phyloP scores from a whole-genome alignment of 2,888 invertebrate genomes.

The Noctua fimbriata region DNA sequence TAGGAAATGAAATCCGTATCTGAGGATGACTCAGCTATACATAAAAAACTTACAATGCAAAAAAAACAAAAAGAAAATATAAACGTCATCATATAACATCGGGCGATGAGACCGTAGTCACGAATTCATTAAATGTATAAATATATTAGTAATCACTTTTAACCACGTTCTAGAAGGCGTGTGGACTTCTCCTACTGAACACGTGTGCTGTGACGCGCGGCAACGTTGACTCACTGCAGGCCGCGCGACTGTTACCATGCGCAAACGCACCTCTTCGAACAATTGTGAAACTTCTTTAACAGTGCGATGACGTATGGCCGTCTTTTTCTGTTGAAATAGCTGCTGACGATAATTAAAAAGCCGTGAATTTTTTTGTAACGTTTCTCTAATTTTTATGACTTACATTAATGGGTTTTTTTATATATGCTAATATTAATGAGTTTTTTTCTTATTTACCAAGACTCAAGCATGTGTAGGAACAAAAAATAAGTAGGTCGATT shows the following conservation, averaged over 20 bases:
- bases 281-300: slow-evolving; percentile 50
- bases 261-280: slow-evolving; percentile 45
- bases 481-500: slow-evolving; percentile 49
- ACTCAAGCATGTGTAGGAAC: slow-evolving; percentile 22
- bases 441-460: not conserved
- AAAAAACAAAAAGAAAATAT: slow-evolving; percentile 31
- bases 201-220: slow-evolving; percentile 58
- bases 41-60: slow-evolving; percentile 12
- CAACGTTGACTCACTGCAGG: slow-evolving; percentile 54
- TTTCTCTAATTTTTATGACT: slow-evolving; percentile 30
- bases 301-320: slow-evolving; percentile 40
- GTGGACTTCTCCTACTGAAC: slow-evolving; percentile 41
- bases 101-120: slow-evolving; percentile 39
- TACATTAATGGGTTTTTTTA: slow-evolving; percentile 27
- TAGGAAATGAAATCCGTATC: slow-evolving; percentile 10
- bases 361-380: slow-evolving; percentile 26
- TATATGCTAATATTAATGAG: slow-evolving; percentile 31
- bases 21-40: not conserved
- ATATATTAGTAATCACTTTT: slow-evolving; percentile 36
- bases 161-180: slow-evolving; percentile 47
- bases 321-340: slow-evolving; percentile 40
- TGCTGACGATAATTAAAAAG: slow-evolving; percentile 54
- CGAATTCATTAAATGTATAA: slow-evolving; percentile 17
- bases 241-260: slow-evolving; percentile 55
- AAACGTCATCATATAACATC: slow-evolving; percentile 39